These are phyloP conservation scores for Spheniscus mendiculus DNA, from an alignment of 2,113 vertebrate genomes.

Conservation along the genomic window DNA sequence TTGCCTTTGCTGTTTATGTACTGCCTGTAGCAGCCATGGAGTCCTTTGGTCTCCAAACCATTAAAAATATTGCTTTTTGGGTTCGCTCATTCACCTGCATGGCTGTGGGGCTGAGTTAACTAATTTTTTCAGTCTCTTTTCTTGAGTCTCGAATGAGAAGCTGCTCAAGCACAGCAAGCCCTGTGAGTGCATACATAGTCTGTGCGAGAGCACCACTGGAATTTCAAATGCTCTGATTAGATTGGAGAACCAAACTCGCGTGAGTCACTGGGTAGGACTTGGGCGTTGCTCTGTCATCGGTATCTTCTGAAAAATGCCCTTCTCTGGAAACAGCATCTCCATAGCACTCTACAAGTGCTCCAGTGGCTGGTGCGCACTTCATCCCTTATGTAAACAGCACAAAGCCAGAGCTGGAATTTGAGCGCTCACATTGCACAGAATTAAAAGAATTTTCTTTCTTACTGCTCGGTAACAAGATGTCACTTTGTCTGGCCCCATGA, in stretches of 20 bases:
- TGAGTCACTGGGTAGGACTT: neutral
- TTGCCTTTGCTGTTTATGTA: neutral
- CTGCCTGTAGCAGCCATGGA: neutral
- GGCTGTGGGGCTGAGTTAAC: neutral
- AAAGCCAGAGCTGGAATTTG: neutral
- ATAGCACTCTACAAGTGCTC: neutral
- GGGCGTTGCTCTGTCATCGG: neutral
- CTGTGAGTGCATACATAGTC: neutral
- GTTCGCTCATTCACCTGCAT: neutral
- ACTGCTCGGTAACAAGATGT: neutral
- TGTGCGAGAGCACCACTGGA: neutral
- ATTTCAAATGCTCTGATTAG: constrained; percentile 9
- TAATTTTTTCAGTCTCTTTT: neutral
- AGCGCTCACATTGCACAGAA: neutral
- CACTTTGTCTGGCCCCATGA: neutral
- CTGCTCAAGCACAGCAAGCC: neutral
- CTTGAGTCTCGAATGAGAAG: neutral
- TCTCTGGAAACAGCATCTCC: neutral
- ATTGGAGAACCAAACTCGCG: neutral
- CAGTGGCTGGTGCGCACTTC: neutral
- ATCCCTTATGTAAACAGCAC: neutral
- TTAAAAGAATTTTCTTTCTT: neutral
- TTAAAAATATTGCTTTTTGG: neutral
- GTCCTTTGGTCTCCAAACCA: neutral
- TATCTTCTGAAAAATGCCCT: neutral